Conservation (phyloP, 2,113 vertebrate genomes). For the Shinisaurus crocodilurus region DNA sequence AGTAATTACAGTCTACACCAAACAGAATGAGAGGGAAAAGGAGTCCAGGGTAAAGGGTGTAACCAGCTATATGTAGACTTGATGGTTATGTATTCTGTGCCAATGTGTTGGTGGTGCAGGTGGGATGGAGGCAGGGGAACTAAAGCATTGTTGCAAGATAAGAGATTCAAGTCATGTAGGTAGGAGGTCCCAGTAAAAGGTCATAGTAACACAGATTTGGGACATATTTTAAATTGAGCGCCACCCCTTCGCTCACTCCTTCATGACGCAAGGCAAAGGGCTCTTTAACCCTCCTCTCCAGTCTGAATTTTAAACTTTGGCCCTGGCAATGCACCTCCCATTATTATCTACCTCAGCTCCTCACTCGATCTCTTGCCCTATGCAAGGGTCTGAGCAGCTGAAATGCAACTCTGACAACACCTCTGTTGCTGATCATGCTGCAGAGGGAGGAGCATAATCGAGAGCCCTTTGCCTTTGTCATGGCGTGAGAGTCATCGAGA, state of each 20-base stretch:
- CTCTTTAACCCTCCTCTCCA: background rate
- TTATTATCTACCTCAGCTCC: no score
- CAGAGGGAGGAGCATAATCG: background rate
- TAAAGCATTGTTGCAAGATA: background rate
- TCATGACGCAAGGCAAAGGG: background rate
- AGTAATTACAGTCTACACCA: background rate
- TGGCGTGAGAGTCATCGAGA: background rate
- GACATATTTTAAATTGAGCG: no score
- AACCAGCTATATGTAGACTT: background rate
- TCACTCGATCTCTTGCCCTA: background rate
- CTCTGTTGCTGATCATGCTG: background rate
- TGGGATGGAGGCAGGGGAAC: background rate
- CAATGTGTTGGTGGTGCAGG: no score
- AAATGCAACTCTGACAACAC: background rate
- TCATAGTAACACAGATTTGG: no score
- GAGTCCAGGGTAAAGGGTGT: background rate
- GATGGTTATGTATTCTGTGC: background rate
- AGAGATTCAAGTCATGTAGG: background rate
- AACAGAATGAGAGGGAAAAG: background rate
- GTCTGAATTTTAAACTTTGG: background rate
- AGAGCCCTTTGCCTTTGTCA: background rate
- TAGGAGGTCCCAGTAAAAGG: background rate
- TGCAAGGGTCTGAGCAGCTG: background rate
- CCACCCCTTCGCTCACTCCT: background rate
- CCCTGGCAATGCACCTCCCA: no score